A percentile compares a stretch with the other conserved stretches of the same genome.
These are phyloP conservation scores for Meta bourneti DNA, from an alignment of 2,888 invertebrate genomes.

Conservation along the genomic window DNA sequence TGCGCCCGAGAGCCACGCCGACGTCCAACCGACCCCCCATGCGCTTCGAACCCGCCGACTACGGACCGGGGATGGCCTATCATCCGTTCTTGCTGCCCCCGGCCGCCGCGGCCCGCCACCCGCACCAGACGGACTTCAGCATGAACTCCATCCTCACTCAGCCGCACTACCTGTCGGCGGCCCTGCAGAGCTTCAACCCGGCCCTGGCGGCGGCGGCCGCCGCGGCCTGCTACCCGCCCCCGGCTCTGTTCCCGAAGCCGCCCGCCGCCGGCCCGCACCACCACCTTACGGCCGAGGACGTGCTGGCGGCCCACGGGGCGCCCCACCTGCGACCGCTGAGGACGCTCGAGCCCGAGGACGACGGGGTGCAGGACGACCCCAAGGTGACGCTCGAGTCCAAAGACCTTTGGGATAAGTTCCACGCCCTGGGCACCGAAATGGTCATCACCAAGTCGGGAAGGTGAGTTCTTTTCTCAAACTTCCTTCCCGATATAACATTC, in stretches of 20 bases:
- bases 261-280: slow-evolving; percentile 81
- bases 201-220: slow-evolving; percentile 79
- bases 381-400: slow-evolving; percentile 99
- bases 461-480: slow-evolving; percentile 82
- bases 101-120: slow-evolving; percentile 52
- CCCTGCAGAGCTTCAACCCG: slow-evolving; percentile 64
- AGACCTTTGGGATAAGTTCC: slow-evolving; percentile 99
- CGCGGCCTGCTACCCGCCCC: slow-evolving; percentile 78
- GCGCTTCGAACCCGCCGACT: slow-evolving; percentile 86
- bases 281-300: slow-evolving; percentile 79
- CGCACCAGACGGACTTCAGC: slow-evolving; percentile 93
- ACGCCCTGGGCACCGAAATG: slow-evolving; percentile 99
- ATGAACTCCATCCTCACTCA: slow-evolving; percentile 91
- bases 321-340: slow-evolving; percentile 86
- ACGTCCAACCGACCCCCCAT: slow-evolving; percentile 81
- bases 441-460: slow-evolving; percentile 99
- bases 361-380: slow-evolving; percentile 87
- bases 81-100: slow-evolving; percentile 84
- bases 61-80: slow-evolving; percentile 85
- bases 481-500: background rate
- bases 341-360: slow-evolving; percentile 87
- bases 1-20: background rate
- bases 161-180: slow-evolving; percentile 80
- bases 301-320: slow-evolving; percentile 69
- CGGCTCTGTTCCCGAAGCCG: slow-evolving; percentile 85